These are phyloP conservation scores for Rhinichthys klamathensis DNA, from an alignment of 2,113 vertebrate species.

Conservation along the genomic window DNA sequence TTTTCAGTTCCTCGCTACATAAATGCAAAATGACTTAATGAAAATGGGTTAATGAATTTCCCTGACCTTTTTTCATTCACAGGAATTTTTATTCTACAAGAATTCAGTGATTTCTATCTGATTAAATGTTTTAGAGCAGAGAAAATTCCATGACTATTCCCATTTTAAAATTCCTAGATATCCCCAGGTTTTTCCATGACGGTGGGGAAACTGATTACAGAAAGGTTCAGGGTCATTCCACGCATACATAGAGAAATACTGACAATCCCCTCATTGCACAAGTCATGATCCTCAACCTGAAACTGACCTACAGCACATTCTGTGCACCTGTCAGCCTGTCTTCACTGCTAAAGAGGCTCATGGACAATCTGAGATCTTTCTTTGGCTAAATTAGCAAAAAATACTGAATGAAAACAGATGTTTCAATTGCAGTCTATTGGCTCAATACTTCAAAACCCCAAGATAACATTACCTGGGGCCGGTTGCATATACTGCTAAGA, in stretches of 20 bases:
- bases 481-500: too few relatives aligned
- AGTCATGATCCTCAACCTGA: neutral
- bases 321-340: neutral
- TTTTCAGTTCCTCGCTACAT: slow-evolving; percentile 75
- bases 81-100: neutral
- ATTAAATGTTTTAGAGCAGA: neutral
- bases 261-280: neutral
- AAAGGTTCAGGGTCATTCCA: neutral
- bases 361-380: neutral
- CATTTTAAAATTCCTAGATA: neutral
- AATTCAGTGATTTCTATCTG: too few relatives aligned
- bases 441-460: neutral
- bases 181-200: neutral
- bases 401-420: neutral
- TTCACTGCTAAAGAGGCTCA: neutral
- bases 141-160: neutral
- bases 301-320: neutral
- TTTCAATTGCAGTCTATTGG: neutral
- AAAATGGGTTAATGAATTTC: neutral
- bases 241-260: neutral
- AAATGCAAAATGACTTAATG: slow-evolving; percentile 1
- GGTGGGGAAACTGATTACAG: neutral
- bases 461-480: too few relatives aligned
- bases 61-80: neutral
- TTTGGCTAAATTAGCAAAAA: neutral